A percentile compares a stretch with the other conserved stretches of the same genome.
Evolutionary conservation across 2,113 vertebrate genomes (phyloP).

Genomic region (Clarias gariepinus): DNA sequence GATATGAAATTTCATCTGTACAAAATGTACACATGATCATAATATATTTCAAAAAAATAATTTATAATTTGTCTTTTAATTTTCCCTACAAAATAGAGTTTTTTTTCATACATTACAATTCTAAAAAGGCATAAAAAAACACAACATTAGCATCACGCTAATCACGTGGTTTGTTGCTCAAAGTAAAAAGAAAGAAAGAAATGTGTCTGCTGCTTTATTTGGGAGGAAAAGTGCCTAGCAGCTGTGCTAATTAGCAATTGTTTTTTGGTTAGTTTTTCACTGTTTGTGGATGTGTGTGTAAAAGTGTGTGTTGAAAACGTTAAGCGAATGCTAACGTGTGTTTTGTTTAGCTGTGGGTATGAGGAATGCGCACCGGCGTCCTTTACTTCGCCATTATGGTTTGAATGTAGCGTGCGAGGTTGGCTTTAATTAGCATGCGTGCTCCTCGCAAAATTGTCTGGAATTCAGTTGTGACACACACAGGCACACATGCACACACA

Average conservation of each 20-base stretch:
- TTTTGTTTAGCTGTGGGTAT: constrained; percentile 60
- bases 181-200: background rate
- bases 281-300: background rate
- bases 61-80: constrained; percentile 66
- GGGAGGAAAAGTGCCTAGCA: background rate
- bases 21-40: constrained; percentile 78
- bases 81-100: constrained; percentile 72
- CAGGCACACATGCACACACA: constrained; percentile 8
- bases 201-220: background rate
- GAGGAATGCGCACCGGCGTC: constrained; percentile 65
- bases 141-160: constrained; percentile 20
- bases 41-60: constrained; percentile 80
- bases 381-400: constrained; percentile 74
- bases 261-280: background rate
- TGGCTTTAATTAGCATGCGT: constrained; percentile 69
- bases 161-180: constrained; percentile 27
- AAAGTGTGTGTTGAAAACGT: constrained; percentile 19
- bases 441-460: constrained; percentile 70
- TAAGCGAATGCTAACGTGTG: constrained; percentile 33
- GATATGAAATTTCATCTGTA: constrained; percentile 76
- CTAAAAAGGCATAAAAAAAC: constrained; percentile 44
- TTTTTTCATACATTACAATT: constrained; percentile 70
- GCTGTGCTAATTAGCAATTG: background rate
- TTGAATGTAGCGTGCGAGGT: constrained; percentile 74
- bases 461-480: constrained; percentile 61